A percentile compares a stretch with the other conserved stretches of the same genome.
phyloP scores from a whole-genome alignment of 1,140 invertebrate genomes.

The Drosophila bipectinata region DNA sequence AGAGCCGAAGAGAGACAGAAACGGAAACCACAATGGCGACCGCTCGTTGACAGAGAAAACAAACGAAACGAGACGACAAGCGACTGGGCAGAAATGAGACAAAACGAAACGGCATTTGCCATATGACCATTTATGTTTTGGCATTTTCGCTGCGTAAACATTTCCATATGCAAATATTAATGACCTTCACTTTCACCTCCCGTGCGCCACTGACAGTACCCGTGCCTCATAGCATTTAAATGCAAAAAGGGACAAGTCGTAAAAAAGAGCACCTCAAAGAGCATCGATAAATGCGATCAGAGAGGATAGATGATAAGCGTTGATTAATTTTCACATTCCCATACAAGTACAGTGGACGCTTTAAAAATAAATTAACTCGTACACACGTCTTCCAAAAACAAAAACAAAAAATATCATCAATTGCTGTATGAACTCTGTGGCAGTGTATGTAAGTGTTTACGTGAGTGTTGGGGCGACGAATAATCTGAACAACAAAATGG shows the following conservation, averaged over 20 bases:
- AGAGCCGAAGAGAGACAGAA: constrained; percentile 44
- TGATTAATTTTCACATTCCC: constrained; percentile 28
- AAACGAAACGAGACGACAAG: constrained; percentile 1
- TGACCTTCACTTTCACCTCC: constrained; percentile 81
- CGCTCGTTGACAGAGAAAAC: constrained; percentile 32
- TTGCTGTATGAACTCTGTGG: constrained; percentile 20
- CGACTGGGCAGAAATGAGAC: not conserved
- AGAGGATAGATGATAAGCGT: constrained; percentile 25
- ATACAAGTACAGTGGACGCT: constrained; percentile 20
- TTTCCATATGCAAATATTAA: constrained; percentile 78
- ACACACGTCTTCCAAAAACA: constrained; percentile 36
- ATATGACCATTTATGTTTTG: constrained; percentile 59
- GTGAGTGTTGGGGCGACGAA: constrained; percentile 5
- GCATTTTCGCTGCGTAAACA: constrained; percentile 63
- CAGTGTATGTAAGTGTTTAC: constrained; percentile 15
- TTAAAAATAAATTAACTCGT: constrained; percentile 43
- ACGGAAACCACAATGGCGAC: constrained; percentile 58
- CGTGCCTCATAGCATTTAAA: constrained; percentile 20
- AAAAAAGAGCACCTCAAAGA: not conserved
- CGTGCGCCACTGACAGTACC: constrained; percentile 21
- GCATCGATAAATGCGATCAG: constrained; percentile 25
- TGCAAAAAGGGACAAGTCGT: constrained; percentile 33
- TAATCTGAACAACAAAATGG: constrained; percentile 31
- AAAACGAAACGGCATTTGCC: constrained; percentile 46
- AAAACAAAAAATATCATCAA: constrained; percentile 6